These are phyloP conservation scores for Mus spicilegus DNA, from an alignment of 2,113 vertebrate species.

Conservation along the genomic window DNA sequence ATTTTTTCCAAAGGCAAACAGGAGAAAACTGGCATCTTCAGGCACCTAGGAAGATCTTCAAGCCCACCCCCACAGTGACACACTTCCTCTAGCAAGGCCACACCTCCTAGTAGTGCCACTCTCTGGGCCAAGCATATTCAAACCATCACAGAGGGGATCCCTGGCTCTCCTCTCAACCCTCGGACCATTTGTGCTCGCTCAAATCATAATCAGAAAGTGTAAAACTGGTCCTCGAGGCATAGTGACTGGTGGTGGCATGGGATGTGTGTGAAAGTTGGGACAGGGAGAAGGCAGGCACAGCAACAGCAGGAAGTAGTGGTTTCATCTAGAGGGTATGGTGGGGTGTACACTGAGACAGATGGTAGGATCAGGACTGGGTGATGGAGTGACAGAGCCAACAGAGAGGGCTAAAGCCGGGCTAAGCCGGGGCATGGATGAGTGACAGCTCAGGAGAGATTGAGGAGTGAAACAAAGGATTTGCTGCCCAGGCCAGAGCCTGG, in stretches of 20 bases:
- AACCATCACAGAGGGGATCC: no score
- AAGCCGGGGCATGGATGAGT: conserved; percentile 23
- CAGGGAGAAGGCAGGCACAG: neutral
- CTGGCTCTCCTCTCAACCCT: neutral
- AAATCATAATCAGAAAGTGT: neutral
- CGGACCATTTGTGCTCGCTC: neutral
- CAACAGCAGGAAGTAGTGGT: neutral
- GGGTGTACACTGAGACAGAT: neutral
- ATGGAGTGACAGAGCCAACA: neutral
- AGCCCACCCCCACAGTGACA: no score
- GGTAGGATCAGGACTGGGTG: neutral
- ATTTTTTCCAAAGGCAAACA: no score
- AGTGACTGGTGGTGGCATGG: neutral
- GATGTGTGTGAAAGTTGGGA: fast-evolving
- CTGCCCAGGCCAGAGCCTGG: conserved; percentile 32
- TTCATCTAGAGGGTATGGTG: neutral
- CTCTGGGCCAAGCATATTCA: no score
- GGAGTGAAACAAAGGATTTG: conserved; percentile 50
- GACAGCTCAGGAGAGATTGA: conserved; percentile 11
- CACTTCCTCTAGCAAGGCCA: no score
- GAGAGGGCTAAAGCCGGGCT: neutral
- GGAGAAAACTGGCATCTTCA: no score
- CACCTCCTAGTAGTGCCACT: no score
- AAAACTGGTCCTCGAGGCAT: neutral
- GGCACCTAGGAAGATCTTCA: no score